Evolutionary conservation across 2,797 vertebrate species (phyloP).

Genomic region (Danio aesculapii): DNA sequence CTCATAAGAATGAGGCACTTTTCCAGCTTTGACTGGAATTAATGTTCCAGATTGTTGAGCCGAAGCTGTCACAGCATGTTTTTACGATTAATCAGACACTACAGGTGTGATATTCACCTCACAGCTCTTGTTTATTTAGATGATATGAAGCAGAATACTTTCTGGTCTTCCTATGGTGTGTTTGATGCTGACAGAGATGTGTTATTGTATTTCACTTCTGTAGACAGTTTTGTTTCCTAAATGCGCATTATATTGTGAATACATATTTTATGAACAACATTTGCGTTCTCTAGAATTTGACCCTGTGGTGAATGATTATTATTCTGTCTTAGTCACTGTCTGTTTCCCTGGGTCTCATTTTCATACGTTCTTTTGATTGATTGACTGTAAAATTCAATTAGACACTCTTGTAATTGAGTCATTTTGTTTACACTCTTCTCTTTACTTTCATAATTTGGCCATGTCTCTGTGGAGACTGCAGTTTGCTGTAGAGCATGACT

Average conservation of each 20-base stretch:
- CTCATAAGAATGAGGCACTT: constrained; percentile 17
- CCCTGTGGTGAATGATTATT: background rate
- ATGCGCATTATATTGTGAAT: background rate
- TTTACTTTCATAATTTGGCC: constrained; percentile 65
- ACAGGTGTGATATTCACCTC: constrained; percentile 18
- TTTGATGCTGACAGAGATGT: constrained; percentile 10
- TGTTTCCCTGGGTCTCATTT: constrained; percentile 46
- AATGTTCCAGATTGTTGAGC: constrained; percentile 16
- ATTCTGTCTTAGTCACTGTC: constrained; percentile 27
- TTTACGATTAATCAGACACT: background rate
- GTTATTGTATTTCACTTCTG: background rate
- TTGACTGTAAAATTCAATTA: constrained; percentile 67
- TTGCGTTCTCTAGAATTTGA: background rate
- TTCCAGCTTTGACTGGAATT: constrained; percentile 30
- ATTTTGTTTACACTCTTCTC: constrained; percentile 60
- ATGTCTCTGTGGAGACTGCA: constrained; percentile 30
- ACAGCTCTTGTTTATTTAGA: constrained; percentile 17
- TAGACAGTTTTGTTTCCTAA: background rate
- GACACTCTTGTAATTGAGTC: constrained; percentile 68
- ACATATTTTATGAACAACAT: background rate
- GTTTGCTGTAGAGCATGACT: background rate
- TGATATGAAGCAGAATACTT: background rate
- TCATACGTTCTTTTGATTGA: constrained; percentile 35
- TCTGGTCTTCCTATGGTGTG: background rate
- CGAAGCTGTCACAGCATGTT: constrained; percentile 13